These are phyloP conservation scores for Ceyx cyanopectus DNA, from an alignment of 2,113 vertebrate species.

Conservation along the genomic window DNA sequence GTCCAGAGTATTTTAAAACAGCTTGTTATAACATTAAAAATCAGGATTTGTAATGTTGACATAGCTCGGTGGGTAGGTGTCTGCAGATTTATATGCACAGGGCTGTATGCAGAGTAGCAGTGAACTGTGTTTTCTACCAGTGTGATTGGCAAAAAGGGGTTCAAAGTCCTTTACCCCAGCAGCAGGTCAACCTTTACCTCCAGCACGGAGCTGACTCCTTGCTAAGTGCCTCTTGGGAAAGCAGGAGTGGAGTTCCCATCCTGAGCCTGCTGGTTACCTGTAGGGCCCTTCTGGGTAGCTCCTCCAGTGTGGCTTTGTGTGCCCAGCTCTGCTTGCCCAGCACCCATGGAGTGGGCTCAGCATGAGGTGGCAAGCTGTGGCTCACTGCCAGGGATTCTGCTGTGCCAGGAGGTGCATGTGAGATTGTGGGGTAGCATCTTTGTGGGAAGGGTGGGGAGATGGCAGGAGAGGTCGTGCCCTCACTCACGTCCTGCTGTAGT, in stretches of 20 bases:
- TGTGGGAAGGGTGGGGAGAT: neutral
- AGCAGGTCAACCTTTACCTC: neutral
- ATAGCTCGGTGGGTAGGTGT: neutral
- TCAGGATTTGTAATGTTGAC: conserved; percentile 13
- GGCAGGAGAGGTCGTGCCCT: neutral
- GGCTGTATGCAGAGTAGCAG: neutral
- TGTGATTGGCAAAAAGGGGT: neutral
- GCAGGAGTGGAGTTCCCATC: neutral
- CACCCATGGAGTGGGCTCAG: neutral
- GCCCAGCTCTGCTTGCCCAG: neutral
- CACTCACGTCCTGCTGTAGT: neutral
- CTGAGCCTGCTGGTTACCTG: neutral
- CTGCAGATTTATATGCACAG: neutral
- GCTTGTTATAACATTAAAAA: conserved; percentile 7
- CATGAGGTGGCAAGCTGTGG: accelerated
- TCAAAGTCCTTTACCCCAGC: neutral
- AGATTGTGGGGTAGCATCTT: neutral
- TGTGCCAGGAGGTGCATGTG: neutral
- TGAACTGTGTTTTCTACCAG: neutral
- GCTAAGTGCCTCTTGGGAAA: neutral
- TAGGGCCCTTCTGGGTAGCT: neutral
- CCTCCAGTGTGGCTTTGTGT: neutral
- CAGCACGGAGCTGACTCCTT: neutral
- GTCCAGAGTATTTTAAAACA: conserved; percentile 37
- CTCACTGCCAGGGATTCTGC: neutral